Evolutionary conservation across 2,888 invertebrate species (phyloP), one percentile per base, ranked within the genome.

Genomic region (Pomacea canaliculata): DNA sequence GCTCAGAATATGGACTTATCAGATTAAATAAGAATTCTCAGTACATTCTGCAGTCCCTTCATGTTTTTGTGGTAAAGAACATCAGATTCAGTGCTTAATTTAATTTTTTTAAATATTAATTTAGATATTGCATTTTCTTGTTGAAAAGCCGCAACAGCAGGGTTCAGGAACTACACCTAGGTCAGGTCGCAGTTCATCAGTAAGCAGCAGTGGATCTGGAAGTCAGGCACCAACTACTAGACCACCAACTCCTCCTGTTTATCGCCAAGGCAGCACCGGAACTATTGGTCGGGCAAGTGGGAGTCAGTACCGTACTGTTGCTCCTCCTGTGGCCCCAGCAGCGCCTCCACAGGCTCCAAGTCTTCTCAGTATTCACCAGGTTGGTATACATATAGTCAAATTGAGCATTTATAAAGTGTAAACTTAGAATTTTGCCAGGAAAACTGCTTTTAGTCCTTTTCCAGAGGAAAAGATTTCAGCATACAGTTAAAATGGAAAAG

Each of bases 321-420:
- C 97, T n/a, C 97, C 97, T 1, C 97, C 96, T 8, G 97, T 98
- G 49, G 97, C 97, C 62, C 98, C 98, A n/a, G 56, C n/a, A 19
- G 48, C 73, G 8, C 73, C 73, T 0, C 59, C n/a, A 46, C 19
- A 23, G 27, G 23, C 19, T 23, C 71, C 65, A 1, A 69, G 46
- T 18, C 62, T 8, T 68, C 48, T 1, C 74, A 74, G 63, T 46
- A 69, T 60, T 69, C 74, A 37, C 74, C 74, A 59, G 74, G 74
- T 74, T n/a, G 23, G 68, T 48, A 19, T 70, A 19, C 48, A 51
- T 16, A 16, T 56, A 56, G 51, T 56, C 16, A 56, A 56, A 56
- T 10, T 56, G 10, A 13, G 51, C 51, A 13, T 56, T 56, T 56
- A 16, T 56, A 56, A 56, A 10, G 10, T 13, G 16, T 56, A 2